phyloP scores from a whole-genome alignment of 2,797 vertebrate species.

The Cryptoprocta ferox region DNA sequence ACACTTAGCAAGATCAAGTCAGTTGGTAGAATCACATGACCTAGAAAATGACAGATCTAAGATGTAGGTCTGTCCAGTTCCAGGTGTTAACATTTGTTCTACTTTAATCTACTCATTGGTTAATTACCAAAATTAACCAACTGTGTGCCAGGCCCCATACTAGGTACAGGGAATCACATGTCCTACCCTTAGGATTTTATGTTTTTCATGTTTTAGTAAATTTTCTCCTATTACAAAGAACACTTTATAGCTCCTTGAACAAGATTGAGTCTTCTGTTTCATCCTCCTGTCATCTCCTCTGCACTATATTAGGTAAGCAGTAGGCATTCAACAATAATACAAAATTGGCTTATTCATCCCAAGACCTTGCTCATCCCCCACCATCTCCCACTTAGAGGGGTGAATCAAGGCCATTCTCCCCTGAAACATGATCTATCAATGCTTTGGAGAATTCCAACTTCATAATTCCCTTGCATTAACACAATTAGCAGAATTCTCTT shows the following conservation, averaged over 20 bases:
- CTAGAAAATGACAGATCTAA: neutral
- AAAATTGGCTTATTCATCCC: neutral
- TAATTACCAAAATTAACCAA: neutral
- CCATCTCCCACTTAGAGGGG: neutral
- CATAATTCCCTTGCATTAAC: conserved; percentile 10
- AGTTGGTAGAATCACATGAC: neutral
- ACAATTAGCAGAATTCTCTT: conserved; percentile 31
- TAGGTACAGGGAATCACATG: neutral
- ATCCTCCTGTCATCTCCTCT: neutral
- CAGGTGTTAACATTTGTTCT: neutral
- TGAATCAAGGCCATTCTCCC: neutral
- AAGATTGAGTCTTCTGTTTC: neutral
- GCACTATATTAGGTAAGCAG: neutral
- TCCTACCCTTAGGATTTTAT: neutral
- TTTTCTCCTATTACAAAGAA: neutral
- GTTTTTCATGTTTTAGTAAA: neutral
- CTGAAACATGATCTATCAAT: neutral
- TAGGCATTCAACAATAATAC: neutral
- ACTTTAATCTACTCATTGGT: neutral
- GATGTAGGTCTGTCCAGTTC: neutral
- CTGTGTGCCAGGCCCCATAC: neutral
- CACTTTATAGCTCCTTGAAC: neutral
- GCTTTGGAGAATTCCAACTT: conserved; percentile 29
- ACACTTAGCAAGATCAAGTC: neutral
- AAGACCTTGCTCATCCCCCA: neutral